Evolutionary conservation across 2,113 vertebrate genomes (phyloP).

Genomic region (Heteronetta atricapilla): DNA sequence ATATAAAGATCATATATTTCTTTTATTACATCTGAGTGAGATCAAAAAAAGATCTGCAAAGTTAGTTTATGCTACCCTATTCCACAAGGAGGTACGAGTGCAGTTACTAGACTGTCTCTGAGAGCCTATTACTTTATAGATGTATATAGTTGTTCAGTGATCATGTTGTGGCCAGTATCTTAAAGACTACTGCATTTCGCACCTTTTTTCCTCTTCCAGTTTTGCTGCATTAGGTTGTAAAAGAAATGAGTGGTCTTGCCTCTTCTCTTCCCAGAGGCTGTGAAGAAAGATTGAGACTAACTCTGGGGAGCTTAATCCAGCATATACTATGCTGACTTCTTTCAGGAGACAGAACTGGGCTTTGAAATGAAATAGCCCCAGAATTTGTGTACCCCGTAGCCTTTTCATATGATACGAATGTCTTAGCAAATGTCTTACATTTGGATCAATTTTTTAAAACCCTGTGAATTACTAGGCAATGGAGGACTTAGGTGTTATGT

Average conservation of each 20-base stretch:
- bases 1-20: constrained; percentile 14
- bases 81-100: not conserved
- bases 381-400: not conserved
- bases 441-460: not conserved
- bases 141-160: constrained; percentile 58
- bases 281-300: not conserved
- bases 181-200: constrained; percentile 65
- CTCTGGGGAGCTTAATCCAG: not conserved
- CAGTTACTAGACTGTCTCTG: not conserved
- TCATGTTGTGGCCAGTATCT: constrained; percentile 63
- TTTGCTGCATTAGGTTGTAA: not conserved
- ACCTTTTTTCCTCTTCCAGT: constrained; percentile 44
- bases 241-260: not conserved
- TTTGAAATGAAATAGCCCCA: not conserved
- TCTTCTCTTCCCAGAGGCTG: constrained; percentile 10
- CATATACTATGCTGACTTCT: not conserved
- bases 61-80: not conserved
- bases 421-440: not conserved
- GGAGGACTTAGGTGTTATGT: not conserved
- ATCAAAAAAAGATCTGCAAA: not conserved
- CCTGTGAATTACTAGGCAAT: not conserved
- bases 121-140: constrained; percentile 7
- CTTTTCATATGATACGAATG: not conserved
- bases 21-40: constrained; percentile 15
- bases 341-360: not conserved